phyloP scores from a whole-genome alignment of 2,797 vertebrate genomes.

The Tarsius wallacei region DNA sequence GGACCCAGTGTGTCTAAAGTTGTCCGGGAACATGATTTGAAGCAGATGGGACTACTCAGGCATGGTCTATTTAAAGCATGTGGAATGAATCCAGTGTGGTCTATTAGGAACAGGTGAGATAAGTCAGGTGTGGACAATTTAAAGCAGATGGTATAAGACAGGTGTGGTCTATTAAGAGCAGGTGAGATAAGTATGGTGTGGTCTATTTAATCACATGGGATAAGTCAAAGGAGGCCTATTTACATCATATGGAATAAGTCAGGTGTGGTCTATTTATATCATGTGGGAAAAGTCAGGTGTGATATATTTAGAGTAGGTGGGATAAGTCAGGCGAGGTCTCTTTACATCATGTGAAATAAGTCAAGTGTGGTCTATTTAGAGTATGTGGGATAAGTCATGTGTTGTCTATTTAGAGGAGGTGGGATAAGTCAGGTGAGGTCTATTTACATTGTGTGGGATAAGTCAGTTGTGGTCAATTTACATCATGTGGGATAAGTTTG shows the following conservation, averaged over 20 bases:
- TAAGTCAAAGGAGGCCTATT: not conserved
- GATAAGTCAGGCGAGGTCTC: not conserved
- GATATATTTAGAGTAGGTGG: too few relatives aligned
- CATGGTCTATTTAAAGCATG: not conserved
- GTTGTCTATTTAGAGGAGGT: too few relatives aligned
- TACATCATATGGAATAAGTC: not conserved
- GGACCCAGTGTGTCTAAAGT: not conserved
- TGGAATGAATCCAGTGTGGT: not conserved
- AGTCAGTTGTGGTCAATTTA: too few relatives aligned
- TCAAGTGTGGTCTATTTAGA: not conserved
- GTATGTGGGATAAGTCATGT: not conserved
- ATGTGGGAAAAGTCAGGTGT: not conserved
- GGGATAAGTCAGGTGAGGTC: too few relatives aligned
- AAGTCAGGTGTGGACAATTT: not conserved
- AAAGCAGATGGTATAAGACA: not conserved
- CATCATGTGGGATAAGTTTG: too few relatives aligned
- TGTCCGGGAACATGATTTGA: not conserved
- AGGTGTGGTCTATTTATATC: not conserved
- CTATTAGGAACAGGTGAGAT: not conserved
- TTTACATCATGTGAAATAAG: too few relatives aligned
- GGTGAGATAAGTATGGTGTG: not conserved
- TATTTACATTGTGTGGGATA: too few relatives aligned
- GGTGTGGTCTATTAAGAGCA: not conserved
- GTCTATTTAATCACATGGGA: too few relatives aligned
- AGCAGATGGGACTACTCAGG: not conserved